Conservation (phyloP, 2,888 invertebrate genomes). For the Hypomecis punctinalis region DNA sequence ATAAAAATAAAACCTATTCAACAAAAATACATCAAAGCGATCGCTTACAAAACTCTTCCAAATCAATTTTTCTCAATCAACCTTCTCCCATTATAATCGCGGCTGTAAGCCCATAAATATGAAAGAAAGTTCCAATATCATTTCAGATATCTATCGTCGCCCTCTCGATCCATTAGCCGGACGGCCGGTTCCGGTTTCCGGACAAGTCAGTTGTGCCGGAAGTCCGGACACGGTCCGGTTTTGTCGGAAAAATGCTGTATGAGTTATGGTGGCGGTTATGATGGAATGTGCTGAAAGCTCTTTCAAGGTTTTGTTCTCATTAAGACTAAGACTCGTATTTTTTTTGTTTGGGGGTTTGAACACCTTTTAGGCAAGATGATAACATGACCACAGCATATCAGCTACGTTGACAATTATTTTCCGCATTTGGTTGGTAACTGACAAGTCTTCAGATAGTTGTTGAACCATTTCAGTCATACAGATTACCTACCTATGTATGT, state of each 20-base stretch:
- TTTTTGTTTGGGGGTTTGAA: not conserved
- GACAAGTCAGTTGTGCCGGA: slow-evolving; percentile 47
- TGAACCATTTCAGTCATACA: too few species aligned
- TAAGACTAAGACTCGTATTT: not conserved
- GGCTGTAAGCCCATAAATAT: slow-evolving; percentile 21
- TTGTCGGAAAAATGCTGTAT: slow-evolving; percentile 41
- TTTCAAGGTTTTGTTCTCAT: slow-evolving; percentile 8
- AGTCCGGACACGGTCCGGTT: slow-evolving; percentile 41
- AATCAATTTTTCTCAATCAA: slow-evolving; percentile 15
- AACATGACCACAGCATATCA: too few species aligned
- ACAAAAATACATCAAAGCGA: too few species aligned
- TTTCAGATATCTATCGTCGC: slow-evolving; percentile 40
- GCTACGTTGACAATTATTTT: too few species aligned
- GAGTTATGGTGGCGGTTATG: slow-evolving; percentile 40
- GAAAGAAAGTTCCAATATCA: slow-evolving; percentile 37
- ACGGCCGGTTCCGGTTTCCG: slow-evolving; percentile 60
- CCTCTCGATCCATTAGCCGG: slow-evolving; percentile 61
- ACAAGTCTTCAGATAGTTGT: too few species aligned
- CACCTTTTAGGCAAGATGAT: too few species aligned
- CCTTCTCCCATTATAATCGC: not conserved
- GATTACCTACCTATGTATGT: too few species aligned
- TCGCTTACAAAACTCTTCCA: not conserved
- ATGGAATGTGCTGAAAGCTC: slow-evolving; percentile 27
- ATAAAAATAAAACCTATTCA: too few species aligned
- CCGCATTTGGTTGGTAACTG: too few species aligned